Evolutionary conservation across 1,140 invertebrate genomes (phyloP).

Genomic region (Aphaenogaster floridana): DNA sequence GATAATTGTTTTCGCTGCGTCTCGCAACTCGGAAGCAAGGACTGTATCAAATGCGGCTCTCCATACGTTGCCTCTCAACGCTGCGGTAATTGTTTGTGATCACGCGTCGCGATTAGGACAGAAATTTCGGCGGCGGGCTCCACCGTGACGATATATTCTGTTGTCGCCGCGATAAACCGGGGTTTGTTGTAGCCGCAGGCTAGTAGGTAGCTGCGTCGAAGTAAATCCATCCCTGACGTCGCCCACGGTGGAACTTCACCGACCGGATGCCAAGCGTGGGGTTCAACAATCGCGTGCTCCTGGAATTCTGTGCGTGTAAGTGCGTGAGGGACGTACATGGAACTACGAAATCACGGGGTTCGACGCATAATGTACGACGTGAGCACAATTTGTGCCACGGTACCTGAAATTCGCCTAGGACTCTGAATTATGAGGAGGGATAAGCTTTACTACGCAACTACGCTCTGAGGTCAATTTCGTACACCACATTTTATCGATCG

Average conservation of each 20-base stretch:
- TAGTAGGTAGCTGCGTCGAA: constrained; percentile 62
- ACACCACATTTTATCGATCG: constrained; percentile 56
- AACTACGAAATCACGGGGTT: constrained; percentile 69
- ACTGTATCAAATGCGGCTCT: background rate
- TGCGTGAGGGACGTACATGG: constrained; percentile 51
- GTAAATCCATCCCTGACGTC: constrained; percentile 69
- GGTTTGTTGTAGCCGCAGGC: constrained; percentile 57
- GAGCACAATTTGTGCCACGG: constrained; percentile 60
- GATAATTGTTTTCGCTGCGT: background rate
- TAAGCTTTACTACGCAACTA: constrained; percentile 41
- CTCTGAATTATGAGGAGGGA: constrained; percentile 47
- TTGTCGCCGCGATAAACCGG: constrained; percentile 66
- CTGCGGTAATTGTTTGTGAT: constrained; percentile 37
- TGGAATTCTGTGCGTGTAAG: constrained; percentile 66
- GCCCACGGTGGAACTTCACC: constrained; percentile 68
- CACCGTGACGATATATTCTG: constrained; percentile 61
- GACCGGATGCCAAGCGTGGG: constrained; percentile 66
- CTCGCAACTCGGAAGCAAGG: background rate
- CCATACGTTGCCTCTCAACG: background rate
- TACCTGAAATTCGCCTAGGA: constrained; percentile 55
- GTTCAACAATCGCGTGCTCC: constrained; percentile 72
- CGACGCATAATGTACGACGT: constrained; percentile 65
- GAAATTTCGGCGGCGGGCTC: constrained; percentile 33
- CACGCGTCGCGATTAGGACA: constrained; percentile 24
- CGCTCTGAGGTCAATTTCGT: constrained; percentile 60